A percentile compares a stretch with the other conserved stretches of the same genome.
Evolutionary conservation across 2,888 invertebrate species (phyloP).

Genomic region (Gari tellinella): DNA sequence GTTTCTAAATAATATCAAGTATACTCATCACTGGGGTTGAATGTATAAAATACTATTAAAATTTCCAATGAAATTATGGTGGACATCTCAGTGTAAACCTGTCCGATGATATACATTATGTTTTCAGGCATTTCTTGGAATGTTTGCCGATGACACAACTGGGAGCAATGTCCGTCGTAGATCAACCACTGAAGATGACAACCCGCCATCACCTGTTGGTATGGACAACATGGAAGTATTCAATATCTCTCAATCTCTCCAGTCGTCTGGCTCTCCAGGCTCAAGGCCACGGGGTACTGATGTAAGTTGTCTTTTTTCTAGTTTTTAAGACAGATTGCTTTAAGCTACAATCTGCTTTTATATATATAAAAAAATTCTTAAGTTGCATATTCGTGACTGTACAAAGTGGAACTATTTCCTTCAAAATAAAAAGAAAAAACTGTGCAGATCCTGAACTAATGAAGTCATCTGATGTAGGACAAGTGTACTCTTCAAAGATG

Average conservation of each 20-base stretch:
- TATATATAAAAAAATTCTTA: no score
- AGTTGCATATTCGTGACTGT: no score
- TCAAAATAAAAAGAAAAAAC: no score
- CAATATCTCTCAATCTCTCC: slow-evolving; percentile 74
- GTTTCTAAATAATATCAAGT: background rate
- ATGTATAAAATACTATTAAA: background rate
- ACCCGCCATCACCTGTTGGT: slow-evolving; percentile 96
- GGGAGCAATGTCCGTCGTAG: slow-evolving; percentile 90
- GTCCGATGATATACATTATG: background rate
- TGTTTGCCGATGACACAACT: slow-evolving; percentile 93
- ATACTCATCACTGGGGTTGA: background rate
- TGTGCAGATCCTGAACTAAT: no score
- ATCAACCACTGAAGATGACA: slow-evolving; percentile 97
- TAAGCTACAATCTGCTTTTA: background rate
- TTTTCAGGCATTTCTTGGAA: slow-evolving; percentile 92
- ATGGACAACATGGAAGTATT: slow-evolving; percentile 88
- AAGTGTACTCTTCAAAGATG: no score
- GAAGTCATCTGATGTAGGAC: no score
- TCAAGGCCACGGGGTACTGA: slow-evolving; percentile 83
- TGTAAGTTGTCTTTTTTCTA: no score
- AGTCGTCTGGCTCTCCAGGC: slow-evolving; percentile 65
- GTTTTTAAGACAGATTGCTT: background rate
- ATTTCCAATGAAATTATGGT: no score
- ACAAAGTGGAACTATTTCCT: no score
- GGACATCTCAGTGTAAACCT: no score